phyloP scores from a whole-genome alignment of 2,113 vertebrate genomes.

The Oriolus oriolus region DNA sequence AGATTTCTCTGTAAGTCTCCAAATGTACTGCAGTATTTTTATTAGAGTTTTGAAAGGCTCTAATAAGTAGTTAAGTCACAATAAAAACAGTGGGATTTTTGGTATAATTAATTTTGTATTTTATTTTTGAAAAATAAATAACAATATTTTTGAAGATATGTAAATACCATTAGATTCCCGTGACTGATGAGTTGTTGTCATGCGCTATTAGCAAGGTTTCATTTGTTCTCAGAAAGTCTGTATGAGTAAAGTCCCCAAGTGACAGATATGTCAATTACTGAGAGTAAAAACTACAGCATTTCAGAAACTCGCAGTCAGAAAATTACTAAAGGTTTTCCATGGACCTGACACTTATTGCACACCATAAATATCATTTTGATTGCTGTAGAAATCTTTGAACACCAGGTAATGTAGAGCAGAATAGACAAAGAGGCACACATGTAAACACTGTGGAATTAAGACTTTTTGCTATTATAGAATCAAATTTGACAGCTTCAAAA shows the following conservation, averaged over 20 bases:
- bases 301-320: not conserved
- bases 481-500: not conserved
- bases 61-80: not conserved
- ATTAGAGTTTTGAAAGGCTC: not conserved
- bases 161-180: not conserved
- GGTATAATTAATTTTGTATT: not conserved
- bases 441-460: not conserved
- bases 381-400: not conserved
- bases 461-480: not conserved
- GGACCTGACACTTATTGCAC: not conserved
- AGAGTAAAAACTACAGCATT: not conserved
- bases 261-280: not conserved
- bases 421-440: not conserved
- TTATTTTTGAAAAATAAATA: not conserved
- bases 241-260: not conserved
- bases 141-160: not conserved
- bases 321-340: not conserved
- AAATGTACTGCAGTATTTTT: not conserved
- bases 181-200: not conserved
- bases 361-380: not conserved
- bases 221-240: not conserved
- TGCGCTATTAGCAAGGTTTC: not conserved
- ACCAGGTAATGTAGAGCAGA: not conserved
- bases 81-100: not conserved
- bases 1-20: not conserved